phyloP scores from a whole-genome alignment of 2,113 vertebrate genomes.

The Syrmaticus mikado region DNA sequence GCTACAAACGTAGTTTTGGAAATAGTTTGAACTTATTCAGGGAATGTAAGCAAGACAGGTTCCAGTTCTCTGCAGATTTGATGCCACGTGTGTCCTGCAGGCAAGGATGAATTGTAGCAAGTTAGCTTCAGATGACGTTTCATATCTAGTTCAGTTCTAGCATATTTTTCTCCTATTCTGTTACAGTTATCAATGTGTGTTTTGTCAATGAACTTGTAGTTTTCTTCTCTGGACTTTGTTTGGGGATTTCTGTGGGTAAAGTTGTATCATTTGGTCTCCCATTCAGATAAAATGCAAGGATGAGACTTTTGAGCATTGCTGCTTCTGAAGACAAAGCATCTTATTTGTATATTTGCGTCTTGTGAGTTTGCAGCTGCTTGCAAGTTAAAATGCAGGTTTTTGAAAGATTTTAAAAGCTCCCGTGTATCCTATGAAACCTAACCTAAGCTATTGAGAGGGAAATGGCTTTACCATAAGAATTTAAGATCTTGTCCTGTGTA shows the following conservation, averaged over 20 bases:
- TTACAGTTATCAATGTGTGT: neutral
- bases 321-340: neutral
- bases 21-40: neutral
- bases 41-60: neutral
- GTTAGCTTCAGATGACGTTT: neutral
- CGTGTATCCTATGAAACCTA: neutral
- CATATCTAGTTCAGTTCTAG: neutral
- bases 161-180: neutral
- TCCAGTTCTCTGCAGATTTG: neutral
- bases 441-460: neutral
- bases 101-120: neutral
- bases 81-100: neutral
- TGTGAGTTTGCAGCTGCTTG: neutral
- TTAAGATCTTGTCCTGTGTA: neutral
- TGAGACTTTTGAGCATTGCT: neutral
- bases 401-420: neutral
- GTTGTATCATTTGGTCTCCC: neutral
- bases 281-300: neutral
- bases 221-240: constrained; percentile 9
- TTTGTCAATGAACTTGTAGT: neutral
- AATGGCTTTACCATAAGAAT: neutral
- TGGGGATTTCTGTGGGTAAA: neutral
- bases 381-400: neutral
- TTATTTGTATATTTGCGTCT: neutral
- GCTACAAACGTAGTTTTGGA: neutral